Conservation (phyloP, 2,888 invertebrate species). For the Pardosa pseudoannulata region DNA sequence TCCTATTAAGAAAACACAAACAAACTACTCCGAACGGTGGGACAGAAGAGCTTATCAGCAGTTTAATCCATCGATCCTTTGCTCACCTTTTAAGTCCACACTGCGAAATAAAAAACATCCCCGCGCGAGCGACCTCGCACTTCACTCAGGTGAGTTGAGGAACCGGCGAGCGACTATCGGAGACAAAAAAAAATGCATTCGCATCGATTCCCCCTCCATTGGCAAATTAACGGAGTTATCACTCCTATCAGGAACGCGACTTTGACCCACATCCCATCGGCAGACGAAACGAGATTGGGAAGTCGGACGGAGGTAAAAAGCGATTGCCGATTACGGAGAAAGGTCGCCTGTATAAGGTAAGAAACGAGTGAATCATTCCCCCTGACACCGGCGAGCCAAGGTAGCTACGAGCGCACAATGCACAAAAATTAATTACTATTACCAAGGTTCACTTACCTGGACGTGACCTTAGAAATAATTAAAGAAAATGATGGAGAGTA, state of each 20-base stretch:
- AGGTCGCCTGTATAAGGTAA: background rate
- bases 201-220: background rate
- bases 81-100: background rate
- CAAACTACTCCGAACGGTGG: too few species aligned
- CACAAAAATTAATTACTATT: too few species aligned
- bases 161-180: background rate
- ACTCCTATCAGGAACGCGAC: background rate
- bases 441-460: too few species aligned
- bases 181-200: background rate
- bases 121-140: background rate
- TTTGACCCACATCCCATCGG: conserved; percentile 9
- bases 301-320: background rate
- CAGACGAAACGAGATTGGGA: background rate
- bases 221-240: background rate
- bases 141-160: background rate
- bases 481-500: too few species aligned
- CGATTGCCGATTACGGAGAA: background rate
- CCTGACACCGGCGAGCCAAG: too few species aligned
- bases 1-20: too few species aligned
- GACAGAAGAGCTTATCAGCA: too few species aligned
- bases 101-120: too few species aligned
- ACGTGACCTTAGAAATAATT: too few species aligned
- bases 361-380: too few species aligned
- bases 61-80: too few species aligned
- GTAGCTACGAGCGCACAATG: too few species aligned